phyloP scores from a whole-genome alignment of 1,140 invertebrate genomes.

The Cydia strobilella region DNA sequence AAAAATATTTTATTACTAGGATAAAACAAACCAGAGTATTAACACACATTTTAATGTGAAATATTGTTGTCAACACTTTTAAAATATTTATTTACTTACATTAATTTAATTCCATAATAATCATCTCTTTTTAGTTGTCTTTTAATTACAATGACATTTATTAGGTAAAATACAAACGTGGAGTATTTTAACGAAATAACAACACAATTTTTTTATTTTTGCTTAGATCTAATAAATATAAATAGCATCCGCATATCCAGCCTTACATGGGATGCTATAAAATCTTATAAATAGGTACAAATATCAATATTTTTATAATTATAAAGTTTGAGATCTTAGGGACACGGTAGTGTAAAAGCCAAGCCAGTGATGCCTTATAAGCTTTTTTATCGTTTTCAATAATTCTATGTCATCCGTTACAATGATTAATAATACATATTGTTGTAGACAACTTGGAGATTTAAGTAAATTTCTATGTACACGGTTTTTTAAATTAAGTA shows the following conservation, averaged over 20 bases:
- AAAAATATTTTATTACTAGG: too few relatives aligned
- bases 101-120: not conserved
- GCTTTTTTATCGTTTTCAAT: too few relatives aligned
- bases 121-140: not conserved
- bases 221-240: not conserved
- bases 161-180: not conserved
- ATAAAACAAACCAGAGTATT: not conserved
- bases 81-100: not conserved
- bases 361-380: not conserved
- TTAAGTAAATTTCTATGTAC: too few relatives aligned
- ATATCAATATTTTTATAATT: not conserved
- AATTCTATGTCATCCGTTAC: not conserved
- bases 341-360: not conserved
- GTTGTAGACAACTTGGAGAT: too few relatives aligned
- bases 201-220: not conserved
- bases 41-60: conserved; percentile 29
- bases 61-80: conserved; percentile 48
- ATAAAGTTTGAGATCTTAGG: conserved; percentile 10
- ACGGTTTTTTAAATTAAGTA: too few relatives aligned
- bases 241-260: conserved; percentile 15
- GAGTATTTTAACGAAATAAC: not conserved
- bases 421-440: not conserved
- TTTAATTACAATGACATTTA: not conserved
- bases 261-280: conserved; percentile 11
- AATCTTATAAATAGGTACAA: not conserved